phyloP scores from a whole-genome alignment of 2,888 invertebrate species.

The Sericinus montela region DNA sequence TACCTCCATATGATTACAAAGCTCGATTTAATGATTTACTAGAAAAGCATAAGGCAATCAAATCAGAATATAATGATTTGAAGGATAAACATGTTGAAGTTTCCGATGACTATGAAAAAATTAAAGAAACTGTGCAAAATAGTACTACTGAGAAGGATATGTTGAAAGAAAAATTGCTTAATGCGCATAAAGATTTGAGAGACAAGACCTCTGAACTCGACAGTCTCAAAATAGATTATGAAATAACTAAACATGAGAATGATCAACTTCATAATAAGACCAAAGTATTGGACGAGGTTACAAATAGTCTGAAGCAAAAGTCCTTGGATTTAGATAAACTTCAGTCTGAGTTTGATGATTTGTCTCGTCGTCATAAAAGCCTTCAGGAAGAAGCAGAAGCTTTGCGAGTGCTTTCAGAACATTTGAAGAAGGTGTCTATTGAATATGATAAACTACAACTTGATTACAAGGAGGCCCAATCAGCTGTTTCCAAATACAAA shows the following conservation, averaged over 20 bases:
- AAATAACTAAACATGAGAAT: constrained; percentile 63
- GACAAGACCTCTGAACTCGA: constrained; percentile 54
- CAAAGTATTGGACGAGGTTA: constrained; percentile 59
- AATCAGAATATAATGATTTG: constrained; percentile 70
- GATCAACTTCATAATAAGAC: constrained; percentile 62
- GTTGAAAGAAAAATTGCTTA: constrained; percentile 58
- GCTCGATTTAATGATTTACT: constrained; percentile 80
- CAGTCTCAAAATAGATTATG: constrained; percentile 59
- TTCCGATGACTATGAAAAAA: constrained; percentile 72
- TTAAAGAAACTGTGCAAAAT: constrained; percentile 55
- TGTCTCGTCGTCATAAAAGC: constrained; percentile 57
- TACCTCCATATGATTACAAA: constrained; percentile 82
- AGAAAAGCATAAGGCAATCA: constrained; percentile 79
- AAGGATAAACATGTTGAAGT: constrained; percentile 74
- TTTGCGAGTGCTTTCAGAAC: constrained; percentile 55
- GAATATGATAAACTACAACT: constrained; percentile 64
- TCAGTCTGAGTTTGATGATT: constrained; percentile 52
- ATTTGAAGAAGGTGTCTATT: constrained; percentile 61
- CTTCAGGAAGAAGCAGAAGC: constrained; percentile 66
- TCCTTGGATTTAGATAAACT: constrained; percentile 55
- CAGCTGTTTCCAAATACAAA: constrained; percentile 50
- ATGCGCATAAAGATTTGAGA: constrained; percentile 51
- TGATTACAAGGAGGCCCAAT: constrained; percentile 56
- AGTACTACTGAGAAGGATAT: constrained; percentile 50
- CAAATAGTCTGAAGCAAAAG: constrained; percentile 58